phyloP scores from a whole-genome alignment of 2,113 vertebrate genomes.

The Ailurus styani region DNA sequence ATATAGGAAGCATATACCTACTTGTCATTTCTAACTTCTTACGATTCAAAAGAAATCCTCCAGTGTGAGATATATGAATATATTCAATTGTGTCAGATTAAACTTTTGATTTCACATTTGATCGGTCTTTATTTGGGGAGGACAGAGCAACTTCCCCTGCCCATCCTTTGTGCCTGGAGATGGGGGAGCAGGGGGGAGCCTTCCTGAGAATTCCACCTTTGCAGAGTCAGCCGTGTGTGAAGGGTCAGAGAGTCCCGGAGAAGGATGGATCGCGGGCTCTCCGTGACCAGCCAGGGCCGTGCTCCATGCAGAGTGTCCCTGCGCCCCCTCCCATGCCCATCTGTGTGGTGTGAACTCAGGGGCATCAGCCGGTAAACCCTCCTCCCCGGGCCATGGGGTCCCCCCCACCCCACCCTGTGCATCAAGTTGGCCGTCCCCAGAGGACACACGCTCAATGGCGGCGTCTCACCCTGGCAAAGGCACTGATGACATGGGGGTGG shows the following conservation, averaged over 20 bases:
- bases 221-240: neutral
- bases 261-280: conserved; percentile 2
- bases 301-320: conserved; percentile 27
- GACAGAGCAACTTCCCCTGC: neutral
- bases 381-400: neutral
- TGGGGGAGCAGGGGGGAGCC: neutral
- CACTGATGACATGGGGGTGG: accelerated
- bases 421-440: neutral
- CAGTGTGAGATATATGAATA: neutral
- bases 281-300: neutral
- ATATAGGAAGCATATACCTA: conserved; percentile 12
- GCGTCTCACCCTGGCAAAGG: neutral
- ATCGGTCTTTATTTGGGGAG: conserved; percentile 49
- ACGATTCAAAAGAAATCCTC: neutral
- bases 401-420: neutral
- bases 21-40: conserved; percentile 16
- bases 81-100: conserved; percentile 64
- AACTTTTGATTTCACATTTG: conserved; percentile 53
- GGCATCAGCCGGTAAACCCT: neutral
- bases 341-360: accelerated
- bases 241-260: conserved; percentile 50
- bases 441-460: neutral
- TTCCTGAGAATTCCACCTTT: too few relatives aligned
- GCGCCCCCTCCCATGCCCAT: neutral
- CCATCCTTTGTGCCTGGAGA: neutral